A percentile compares a stretch with the other conserved stretches of the same genome.
Evolutionary conservation across 2,797 vertebrate species (phyloP).

Genomic region (Ctenopoma kingsleyae): DNA sequence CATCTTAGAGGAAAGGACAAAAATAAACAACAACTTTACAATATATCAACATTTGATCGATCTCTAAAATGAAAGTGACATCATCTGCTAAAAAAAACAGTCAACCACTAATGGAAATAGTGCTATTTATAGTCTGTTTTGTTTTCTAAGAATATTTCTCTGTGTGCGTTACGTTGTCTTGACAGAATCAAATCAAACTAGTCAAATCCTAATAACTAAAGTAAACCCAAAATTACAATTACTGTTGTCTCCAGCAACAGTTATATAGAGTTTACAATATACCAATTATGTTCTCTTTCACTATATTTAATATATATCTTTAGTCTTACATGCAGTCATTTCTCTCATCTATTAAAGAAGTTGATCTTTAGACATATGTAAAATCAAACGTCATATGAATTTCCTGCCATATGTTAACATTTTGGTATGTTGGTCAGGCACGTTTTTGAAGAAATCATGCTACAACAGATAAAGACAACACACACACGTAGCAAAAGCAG

Average conservation of each 20-base stretch:
- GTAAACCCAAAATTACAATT: not conserved
- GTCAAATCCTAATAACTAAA: not conserved
- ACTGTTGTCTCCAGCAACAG: not conserved
- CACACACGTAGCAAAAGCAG: slow-evolving; percentile 22
- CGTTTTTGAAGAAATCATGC: slow-evolving; percentile 16
- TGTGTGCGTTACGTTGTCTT: not conserved
- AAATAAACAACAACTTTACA: too few species aligned
- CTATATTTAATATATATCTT: not conserved
- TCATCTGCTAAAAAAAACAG: too few species aligned
- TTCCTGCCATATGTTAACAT: slow-evolving; percentile 39
- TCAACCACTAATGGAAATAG: too few species aligned
- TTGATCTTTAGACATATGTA: slow-evolving; percentile 20
- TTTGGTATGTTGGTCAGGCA: slow-evolving; percentile 26
- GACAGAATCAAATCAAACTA: not conserved
- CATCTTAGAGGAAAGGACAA: too few species aligned
- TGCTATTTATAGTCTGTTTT: too few species aligned
- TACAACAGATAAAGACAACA: slow-evolving; percentile 25
- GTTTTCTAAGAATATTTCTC: too few species aligned
- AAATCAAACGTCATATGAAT: slow-evolving; percentile 9
- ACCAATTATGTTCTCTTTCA: not conserved
- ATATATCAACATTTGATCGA: too few species aligned
- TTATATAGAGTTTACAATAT: not conserved
- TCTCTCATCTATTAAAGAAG: slow-evolving; percentile 11
- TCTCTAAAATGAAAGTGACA: too few species aligned
- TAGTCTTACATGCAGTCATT: not conserved